Evolutionary conservation across 53 echinoderm and acorn worm species (phyloP).

Genomic region (Astropecten irregularis): DNA sequence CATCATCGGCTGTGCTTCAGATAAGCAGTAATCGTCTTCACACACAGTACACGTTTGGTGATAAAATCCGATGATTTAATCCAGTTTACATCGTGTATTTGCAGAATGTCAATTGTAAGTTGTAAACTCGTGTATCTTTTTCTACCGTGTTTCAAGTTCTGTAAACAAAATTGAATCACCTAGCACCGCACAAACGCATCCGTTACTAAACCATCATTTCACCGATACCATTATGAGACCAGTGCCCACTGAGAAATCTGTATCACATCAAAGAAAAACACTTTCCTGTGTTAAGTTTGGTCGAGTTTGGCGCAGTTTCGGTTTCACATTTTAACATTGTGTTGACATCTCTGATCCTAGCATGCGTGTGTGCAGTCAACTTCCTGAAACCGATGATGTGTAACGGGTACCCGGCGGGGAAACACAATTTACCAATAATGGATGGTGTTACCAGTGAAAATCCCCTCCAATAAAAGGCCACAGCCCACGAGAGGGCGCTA

Average conservation of each 20-base stretch:
- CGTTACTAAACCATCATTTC: too few relatives aligned
- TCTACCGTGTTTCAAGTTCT: too few relatives aligned
- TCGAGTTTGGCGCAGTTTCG: conserved; percentile 20
- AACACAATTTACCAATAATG: background rate
- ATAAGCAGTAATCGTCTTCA: background rate
- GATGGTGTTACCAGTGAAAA: background rate
- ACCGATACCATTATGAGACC: too few relatives aligned
- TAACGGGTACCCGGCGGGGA: background rate
- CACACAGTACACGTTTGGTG: too few relatives aligned
- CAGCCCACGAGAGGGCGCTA: background rate
- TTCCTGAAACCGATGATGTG: background rate
- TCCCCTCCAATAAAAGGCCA: background rate
- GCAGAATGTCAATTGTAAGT: too few relatives aligned
- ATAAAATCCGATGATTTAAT: background rate
- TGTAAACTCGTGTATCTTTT: too few relatives aligned
- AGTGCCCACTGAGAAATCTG: too few relatives aligned
- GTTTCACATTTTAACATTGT: conserved; percentile 2
- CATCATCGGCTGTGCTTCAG: conserved; percentile 1
- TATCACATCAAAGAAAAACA: too few relatives aligned
- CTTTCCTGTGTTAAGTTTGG: conserved; percentile 9
- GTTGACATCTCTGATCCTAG: background rate
- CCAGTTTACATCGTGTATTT: conserved; percentile 8
- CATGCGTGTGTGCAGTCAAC: background rate
- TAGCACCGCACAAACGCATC: too few relatives aligned
- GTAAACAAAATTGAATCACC: too few relatives aligned